phyloP scores from a whole-genome alignment of 2,113 vertebrate genomes.

The Pogonocichla stellata region DNA sequence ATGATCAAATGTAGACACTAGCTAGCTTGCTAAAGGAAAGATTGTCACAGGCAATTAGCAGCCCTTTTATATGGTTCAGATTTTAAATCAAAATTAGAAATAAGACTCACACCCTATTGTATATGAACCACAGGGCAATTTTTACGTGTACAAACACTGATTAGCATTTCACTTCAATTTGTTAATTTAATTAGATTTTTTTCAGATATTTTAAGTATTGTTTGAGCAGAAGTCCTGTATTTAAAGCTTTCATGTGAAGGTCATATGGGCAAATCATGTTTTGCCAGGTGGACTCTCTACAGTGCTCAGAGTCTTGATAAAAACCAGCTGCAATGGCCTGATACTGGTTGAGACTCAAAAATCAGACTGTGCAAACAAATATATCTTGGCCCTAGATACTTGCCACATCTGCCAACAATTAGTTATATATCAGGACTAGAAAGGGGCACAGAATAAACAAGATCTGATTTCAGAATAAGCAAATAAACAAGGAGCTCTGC shows the following conservation, averaged over 20 bases:
- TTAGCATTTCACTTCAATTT: slow-evolving; percentile 59
- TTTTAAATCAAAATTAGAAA: slow-evolving; percentile 62
- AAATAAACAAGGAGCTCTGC: slow-evolving; percentile 84
- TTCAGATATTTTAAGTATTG: slow-evolving; percentile 66
- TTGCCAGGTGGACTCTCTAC: slow-evolving; percentile 87
- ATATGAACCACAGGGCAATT: slow-evolving; percentile 3
- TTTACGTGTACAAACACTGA: slow-evolving; percentile 60
- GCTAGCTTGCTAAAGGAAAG: slow-evolving; percentile 8
- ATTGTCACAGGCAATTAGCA: slow-evolving; percentile 8
- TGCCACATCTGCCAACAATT: slow-evolving; percentile 91
- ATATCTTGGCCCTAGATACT: slow-evolving; percentile 76
- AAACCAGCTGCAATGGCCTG: slow-evolving; percentile 85
- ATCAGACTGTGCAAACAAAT: slow-evolving; percentile 94
- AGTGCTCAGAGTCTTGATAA: slow-evolving; percentile 81
- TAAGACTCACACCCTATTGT: slow-evolving; percentile 8
- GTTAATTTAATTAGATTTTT: slow-evolving; percentile 67
- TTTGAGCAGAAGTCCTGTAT: slow-evolving; percentile 73
- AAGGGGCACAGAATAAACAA: slow-evolving; percentile 74
- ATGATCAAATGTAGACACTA: background rate
- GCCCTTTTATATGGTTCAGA: slow-evolving; percentile 13
- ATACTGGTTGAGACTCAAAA: slow-evolving; percentile 88
- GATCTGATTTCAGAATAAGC: slow-evolving; percentile 82
- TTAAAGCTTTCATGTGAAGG: slow-evolving; percentile 77
- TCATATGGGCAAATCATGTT: slow-evolving; percentile 83
- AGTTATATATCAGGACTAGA: slow-evolving; percentile 78